A percentile compares a stretch with the other conserved stretches of the same genome.
phyloP scores from a whole-genome alignment of 2,888 invertebrate genomes.

The Merodon equestris region DNA sequence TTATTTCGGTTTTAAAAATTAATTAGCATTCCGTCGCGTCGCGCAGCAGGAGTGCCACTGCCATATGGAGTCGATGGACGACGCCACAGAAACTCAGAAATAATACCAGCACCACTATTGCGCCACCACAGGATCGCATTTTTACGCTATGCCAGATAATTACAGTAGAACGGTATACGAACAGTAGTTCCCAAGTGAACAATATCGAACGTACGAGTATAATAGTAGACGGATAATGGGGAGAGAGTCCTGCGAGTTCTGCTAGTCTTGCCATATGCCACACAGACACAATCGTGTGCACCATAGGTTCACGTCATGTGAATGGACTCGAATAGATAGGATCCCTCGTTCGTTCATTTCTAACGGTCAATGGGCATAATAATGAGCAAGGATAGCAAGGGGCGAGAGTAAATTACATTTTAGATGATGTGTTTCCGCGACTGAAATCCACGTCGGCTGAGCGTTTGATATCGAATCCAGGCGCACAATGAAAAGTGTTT shows the following conservation, averaged over 20 bases:
- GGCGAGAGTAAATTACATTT: neutral
- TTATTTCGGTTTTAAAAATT: conserved; percentile 66
- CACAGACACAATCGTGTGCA: conserved; percentile 41
- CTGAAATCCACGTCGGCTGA: conserved; percentile 51
- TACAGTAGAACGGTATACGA: conserved; percentile 34
- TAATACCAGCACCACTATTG: conserved; percentile 27
- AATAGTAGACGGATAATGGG: neutral
- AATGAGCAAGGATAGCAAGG: conserved; percentile 49
- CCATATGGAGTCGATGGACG: conserved; percentile 54
- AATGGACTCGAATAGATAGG: conserved; percentile 29
- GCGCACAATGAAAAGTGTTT: conserved; percentile 41
- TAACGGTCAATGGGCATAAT: conserved; percentile 56
- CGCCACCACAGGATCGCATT: conserved; percentile 37
- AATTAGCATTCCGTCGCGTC: conserved; percentile 64
- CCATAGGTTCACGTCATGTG: conserved; percentile 22
- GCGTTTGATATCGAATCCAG: conserved; percentile 36
- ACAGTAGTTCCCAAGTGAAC: conserved; percentile 66
- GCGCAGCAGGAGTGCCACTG: conserved; percentile 64
- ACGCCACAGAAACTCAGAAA: neutral
- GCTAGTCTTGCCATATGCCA: conserved; percentile 54
- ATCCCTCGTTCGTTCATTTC: conserved; percentile 40
- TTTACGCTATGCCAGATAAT: conserved; percentile 55
- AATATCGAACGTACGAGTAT: conserved; percentile 35
- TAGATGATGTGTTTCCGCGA: conserved; percentile 9
- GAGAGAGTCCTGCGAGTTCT: conserved; percentile 32